Conservation (phyloP, 2,888 invertebrate genomes). For the Oligia fasciuncula region DNA sequence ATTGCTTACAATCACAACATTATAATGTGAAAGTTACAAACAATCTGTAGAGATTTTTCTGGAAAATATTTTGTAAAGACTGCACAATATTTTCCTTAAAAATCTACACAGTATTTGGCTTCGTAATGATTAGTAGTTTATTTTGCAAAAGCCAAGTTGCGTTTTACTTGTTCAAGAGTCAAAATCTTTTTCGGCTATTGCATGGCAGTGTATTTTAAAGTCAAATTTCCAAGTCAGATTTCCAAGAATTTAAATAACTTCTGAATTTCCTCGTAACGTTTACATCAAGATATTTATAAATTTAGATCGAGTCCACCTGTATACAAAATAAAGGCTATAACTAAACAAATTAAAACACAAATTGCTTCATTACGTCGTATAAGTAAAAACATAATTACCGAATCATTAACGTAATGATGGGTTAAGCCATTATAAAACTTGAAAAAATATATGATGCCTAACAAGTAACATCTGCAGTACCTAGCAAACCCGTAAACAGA, state of each 20-base stretch:
- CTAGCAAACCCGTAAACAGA: slow-evolving; percentile 6
- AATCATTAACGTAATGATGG: slow-evolving; percentile 28
- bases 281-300: slow-evolving; percentile 21
- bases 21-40: not conserved
- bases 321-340: slow-evolving; percentile 9
- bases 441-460: not conserved
- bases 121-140: not conserved
- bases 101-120: not conserved
- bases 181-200: not conserved
- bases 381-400: slow-evolving; percentile 33
- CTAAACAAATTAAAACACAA: slow-evolving; percentile 30
- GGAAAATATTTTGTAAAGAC: not conserved
- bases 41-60: not conserved
- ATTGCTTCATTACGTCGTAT: slow-evolving; percentile 38
- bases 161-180: not conserved
- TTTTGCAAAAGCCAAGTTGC: not conserved
- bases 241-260: slow-evolving; percentile 13
- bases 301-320: slow-evolving; percentile 35
- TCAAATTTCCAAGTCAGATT: not conserved
- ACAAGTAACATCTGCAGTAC: not conserved
- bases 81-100: not conserved
- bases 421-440: not conserved
- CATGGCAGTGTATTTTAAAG: slow-evolving; percentile 4
- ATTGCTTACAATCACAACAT: not conserved
- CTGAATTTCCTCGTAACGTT: slow-evolving; percentile 7